Conservation (phyloP, 1,140 invertebrate genomes). For the Tetramorium parvispinum region DNA sequence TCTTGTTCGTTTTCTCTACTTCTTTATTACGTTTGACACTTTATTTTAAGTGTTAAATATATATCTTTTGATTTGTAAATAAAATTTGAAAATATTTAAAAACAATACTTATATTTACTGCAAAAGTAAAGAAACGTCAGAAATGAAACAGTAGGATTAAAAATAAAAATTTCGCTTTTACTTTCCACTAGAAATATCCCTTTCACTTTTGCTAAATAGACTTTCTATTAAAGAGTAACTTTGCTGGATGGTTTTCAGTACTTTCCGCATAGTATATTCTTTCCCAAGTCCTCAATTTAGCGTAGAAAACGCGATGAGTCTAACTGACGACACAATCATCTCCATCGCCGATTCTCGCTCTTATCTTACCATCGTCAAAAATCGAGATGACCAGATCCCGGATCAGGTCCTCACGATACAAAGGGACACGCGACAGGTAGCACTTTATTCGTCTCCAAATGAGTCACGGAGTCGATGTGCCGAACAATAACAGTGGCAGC, state of each 20-base stretch:
- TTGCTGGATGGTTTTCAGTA: neutral
- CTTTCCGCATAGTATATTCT: neutral
- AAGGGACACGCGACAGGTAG: constrained; percentile 43
- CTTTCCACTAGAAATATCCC: neutral
- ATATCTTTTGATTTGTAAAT: constrained; percentile 3
- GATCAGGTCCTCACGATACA: neutral
- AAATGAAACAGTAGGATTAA: neutral
- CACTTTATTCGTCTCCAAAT: constrained; percentile 77
- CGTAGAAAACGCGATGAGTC: neutral
- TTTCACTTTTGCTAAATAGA: neutral
- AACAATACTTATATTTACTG: neutral
- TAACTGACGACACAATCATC: neutral
- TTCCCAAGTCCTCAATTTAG: neutral
- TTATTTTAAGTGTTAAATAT: neutral
- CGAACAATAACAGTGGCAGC: constrained; percentile 64
- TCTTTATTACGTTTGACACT: neutral
- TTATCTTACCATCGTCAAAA: constrained; percentile 5
- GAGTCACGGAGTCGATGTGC: constrained; percentile 79
- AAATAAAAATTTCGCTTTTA: neutral
- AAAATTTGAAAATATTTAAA: neutral
- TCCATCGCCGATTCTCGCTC: neutral
- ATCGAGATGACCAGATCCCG: neutral
- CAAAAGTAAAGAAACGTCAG: neutral
- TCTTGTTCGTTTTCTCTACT: neutral
- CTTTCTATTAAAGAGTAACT: neutral